These are phyloP conservation scores for Drosophila yooni DNA, from an alignment of 2,888 invertebrate genomes.

Conservation along the genomic window DNA sequence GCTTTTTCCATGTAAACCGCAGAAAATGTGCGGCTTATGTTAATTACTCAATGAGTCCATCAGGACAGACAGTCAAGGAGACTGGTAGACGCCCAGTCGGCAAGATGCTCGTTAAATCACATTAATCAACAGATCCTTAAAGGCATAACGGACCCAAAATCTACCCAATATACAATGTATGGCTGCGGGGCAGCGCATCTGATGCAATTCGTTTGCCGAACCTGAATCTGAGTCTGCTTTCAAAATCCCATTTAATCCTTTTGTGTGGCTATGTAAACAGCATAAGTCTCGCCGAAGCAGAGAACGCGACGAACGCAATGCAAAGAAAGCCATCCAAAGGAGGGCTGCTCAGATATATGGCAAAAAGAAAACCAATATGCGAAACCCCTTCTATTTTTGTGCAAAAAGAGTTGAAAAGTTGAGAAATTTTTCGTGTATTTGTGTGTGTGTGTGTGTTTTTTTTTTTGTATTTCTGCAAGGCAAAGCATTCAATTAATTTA, in stretches of 20 bases:
- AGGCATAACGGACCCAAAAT: slow-evolving; percentile 13
- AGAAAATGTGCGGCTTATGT: slow-evolving; percentile 73
- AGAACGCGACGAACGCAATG: slow-evolving; percentile 28
- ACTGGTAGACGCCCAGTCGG: slow-evolving; percentile 58
- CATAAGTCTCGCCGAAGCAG: slow-evolving; percentile 52
- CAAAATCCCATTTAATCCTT: slow-evolving; percentile 75
- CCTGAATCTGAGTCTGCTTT: slow-evolving; percentile 32
- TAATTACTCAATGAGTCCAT: slow-evolving; percentile 46
- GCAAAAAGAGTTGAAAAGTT: slow-evolving; percentile 67
- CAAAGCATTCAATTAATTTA: slow-evolving; percentile 68
- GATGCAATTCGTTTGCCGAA: slow-evolving; percentile 46
- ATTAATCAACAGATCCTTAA: slow-evolving; percentile 68
- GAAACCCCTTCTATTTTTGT: slow-evolving; percentile 39
- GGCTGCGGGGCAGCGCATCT: slow-evolving; percentile 22
- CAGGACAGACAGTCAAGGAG: slow-evolving; percentile 9
- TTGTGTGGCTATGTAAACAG: slow-evolving; percentile 78
- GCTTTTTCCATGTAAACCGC: slow-evolving; percentile 54
- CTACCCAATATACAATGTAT: background rate
- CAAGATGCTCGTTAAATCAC: slow-evolving; percentile 68
- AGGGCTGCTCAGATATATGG: slow-evolving; percentile 39
- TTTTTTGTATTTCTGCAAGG: slow-evolving; percentile 18
- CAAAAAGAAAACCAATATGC: slow-evolving; percentile 45
- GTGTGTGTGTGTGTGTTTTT: background rate
- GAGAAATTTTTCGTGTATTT: slow-evolving; percentile 43
- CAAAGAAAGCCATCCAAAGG: slow-evolving; percentile 32